These are phyloP conservation scores for Phyto melanocephala DNA, from an alignment of 2,888 invertebrate genomes.

Conservation along the genomic window DNA sequence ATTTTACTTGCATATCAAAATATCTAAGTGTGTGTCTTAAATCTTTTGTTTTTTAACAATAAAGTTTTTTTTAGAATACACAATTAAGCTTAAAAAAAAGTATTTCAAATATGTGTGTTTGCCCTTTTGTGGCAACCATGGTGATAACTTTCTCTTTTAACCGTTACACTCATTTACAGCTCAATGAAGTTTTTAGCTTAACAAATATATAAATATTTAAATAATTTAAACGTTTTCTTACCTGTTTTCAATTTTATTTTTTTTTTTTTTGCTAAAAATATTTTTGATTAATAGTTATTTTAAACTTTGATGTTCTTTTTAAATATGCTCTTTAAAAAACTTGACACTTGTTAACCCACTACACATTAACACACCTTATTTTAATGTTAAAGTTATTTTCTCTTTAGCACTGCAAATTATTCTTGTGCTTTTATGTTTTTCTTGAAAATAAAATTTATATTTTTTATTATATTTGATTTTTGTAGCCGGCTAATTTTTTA, in stretches of 20 bases:
- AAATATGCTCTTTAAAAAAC: conserved; percentile 26
- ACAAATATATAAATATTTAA: background rate
- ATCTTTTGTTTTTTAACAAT: conserved; percentile 38
- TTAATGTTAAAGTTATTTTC: conserved; percentile 34
- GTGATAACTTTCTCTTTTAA: conserved; percentile 62
- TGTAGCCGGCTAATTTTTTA: conserved; percentile 1
- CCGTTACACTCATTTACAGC: conserved; percentile 13
- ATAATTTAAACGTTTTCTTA: no score
- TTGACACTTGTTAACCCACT: conserved; percentile 33
- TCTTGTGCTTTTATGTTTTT: background rate
- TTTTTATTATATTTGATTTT: conserved; percentile 10
- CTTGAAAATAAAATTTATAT: background rate
- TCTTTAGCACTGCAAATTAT: conserved; percentile 10
- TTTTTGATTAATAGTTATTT: background rate
- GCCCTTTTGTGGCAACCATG: background rate
- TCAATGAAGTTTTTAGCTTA: background rate
- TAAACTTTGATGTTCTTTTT: background rate
- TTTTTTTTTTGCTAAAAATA: no score
- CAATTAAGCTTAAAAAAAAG: conserved; percentile 23
- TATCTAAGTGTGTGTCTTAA: conserved; percentile 14
- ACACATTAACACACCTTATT: conserved; percentile 29
- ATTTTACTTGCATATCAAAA: background rate
- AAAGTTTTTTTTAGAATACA: conserved; percentile 24
- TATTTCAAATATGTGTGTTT: conserved; percentile 5
- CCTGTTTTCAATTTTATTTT: no score